Percentiles rank a stretch among this genome's conserved stretches.
Conservation (phyloP, 2,888 invertebrate genomes). For the Ecliptopera silaceata region DNA sequence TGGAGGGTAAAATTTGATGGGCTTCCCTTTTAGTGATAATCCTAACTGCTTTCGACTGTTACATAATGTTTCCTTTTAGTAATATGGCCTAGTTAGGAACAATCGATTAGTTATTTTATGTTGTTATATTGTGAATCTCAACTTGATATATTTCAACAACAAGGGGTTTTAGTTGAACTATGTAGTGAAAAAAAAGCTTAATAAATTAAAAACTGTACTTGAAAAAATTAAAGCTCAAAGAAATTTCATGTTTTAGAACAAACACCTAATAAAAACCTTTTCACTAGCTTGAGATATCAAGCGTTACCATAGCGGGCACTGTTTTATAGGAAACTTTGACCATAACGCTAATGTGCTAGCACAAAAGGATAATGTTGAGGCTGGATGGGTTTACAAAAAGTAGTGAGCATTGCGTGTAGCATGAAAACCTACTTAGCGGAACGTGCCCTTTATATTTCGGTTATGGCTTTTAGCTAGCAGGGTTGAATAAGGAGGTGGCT, state of each 20-base stretch:
- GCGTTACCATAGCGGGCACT: background rate
- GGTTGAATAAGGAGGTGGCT: conserved; percentile 16
- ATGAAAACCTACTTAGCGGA: conserved; percentile 23
- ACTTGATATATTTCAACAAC: background rate
- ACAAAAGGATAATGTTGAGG: conserved; percentile 9
- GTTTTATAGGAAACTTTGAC: background rate
- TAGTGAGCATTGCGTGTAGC: conserved; percentile 12
- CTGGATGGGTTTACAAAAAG: conserved; percentile 10
- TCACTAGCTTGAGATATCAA: background rate
- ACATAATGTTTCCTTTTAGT: background rate
- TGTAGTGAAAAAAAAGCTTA: too few species aligned
- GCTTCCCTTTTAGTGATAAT: conserved; percentile 10
- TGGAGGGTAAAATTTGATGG: conserved; percentile 10
- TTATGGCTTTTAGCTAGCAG: conserved; percentile 22
- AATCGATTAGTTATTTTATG: too few species aligned
- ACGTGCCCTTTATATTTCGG: conserved; percentile 24
- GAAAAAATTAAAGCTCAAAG: too few species aligned
- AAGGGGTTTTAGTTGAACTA: too few species aligned
- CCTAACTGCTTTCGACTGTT: conserved; percentile 7
- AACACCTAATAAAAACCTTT: too few species aligned
- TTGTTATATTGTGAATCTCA: too few species aligned
- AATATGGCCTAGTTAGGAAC: background rate
- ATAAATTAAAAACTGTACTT: too few species aligned
- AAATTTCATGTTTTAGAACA: too few species aligned
- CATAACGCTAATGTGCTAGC: background rate